phyloP scores from a whole-genome alignment of 2,888 invertebrate genomes.

The Calliopum simillimum region DNA sequence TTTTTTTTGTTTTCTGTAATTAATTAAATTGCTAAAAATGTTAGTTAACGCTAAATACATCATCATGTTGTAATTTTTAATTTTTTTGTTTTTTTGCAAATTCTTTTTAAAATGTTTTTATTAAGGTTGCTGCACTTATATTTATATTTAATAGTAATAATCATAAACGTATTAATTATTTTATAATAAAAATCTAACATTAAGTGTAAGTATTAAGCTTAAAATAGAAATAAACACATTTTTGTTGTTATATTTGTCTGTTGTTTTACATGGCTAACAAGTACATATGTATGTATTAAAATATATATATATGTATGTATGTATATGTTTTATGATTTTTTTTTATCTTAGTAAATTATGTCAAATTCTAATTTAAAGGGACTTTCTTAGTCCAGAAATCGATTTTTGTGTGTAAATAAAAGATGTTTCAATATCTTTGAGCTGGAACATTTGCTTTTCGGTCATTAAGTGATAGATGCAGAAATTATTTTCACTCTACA shows the following conservation, averaged over 20 bases:
- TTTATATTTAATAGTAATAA: constrained; percentile 28
- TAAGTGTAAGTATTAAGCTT: constrained; percentile 32
- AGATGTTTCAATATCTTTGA: no score
- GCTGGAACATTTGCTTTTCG: no score
- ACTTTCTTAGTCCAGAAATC: no score
- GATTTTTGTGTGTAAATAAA: no score
- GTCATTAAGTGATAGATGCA: no score
- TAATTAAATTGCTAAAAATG: constrained; percentile 40
- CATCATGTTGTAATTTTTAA: constrained; percentile 28
- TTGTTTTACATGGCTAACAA: constrained; percentile 21
- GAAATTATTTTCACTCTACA: no score
- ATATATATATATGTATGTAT: constrained; percentile 3
- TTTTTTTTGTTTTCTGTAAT: constrained; percentile 37
- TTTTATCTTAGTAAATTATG: no score
- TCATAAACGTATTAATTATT: constrained; percentile 41
- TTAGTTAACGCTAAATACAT: constrained; percentile 44
- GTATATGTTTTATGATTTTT: not conserved
- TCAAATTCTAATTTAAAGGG: no score
- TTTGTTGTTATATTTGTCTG: constrained; percentile 1
- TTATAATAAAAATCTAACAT: constrained; percentile 41
- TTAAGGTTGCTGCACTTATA: constrained; percentile 36
- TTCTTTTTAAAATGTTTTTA: constrained; percentile 34
- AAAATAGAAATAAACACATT: constrained; percentile 14
- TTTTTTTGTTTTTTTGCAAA: constrained; percentile 34
- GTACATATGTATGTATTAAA: constrained; percentile 1